Percentiles rank a stretch among this genome's conserved stretches.
These are phyloP conservation scores for Emydoidea blandingii DNA, from an alignment of 2,797 vertebrate species.

Conservation along the genomic window DNA sequence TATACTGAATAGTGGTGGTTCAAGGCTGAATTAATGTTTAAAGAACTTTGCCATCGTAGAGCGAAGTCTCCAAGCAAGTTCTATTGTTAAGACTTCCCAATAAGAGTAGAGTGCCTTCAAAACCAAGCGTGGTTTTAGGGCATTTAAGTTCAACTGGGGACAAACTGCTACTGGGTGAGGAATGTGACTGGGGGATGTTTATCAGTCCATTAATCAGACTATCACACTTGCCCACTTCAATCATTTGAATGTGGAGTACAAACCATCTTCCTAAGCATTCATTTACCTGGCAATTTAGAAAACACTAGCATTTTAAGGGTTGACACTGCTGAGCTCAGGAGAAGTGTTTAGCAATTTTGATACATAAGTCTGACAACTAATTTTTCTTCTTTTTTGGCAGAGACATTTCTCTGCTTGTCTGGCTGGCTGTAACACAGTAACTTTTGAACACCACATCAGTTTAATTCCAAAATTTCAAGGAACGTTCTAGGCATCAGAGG, in stretches of 20 bases:
- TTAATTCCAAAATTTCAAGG: neutral
- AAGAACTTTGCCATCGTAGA: constrained; percentile 14
- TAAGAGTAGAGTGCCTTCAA: neutral
- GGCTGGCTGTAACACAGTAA: neutral
- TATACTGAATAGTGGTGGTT: neutral
- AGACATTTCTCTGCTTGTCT: neutral
- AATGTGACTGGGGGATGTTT: neutral
- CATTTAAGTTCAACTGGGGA: neutral
- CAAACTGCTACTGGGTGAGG: neutral
- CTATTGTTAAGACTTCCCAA: neutral
- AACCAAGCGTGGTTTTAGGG: constrained; percentile 21
- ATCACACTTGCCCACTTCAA: neutral
- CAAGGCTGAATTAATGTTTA: neutral
- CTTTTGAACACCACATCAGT: neutral
- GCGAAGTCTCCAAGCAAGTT: neutral
- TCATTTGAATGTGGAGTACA: neutral
- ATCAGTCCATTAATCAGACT: neutral
- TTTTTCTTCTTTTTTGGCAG: neutral
- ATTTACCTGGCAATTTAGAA: neutral
- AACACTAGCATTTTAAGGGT: neutral
- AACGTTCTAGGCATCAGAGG: neutral
- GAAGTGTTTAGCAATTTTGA: neutral
- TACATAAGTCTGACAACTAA: neutral
- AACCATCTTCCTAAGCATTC: neutral
- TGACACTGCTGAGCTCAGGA: too few species aligned